These are phyloP conservation scores for Entosphenus tridentatus DNA, from an alignment of 2,113 vertebrate species.

Conservation along the genomic window DNA sequence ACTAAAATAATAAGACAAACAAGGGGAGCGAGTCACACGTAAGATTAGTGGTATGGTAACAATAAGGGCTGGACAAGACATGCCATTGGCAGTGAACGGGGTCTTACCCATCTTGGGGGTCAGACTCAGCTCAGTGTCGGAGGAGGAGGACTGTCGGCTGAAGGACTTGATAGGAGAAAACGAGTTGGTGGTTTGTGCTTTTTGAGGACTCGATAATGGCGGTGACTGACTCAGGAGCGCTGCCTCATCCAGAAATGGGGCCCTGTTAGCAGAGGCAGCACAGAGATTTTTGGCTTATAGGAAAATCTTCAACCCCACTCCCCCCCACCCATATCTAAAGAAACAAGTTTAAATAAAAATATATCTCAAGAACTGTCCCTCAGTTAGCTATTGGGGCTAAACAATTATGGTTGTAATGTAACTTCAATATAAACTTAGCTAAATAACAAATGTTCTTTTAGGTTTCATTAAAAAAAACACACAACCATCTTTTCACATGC, in stretches of 20 bases:
- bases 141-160: conserved; percentile 99
- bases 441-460: no score
- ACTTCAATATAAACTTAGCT: no score
- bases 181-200: conserved; percentile 94
- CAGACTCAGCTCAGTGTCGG: conserved; percentile 99
- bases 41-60: no score
- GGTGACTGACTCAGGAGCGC: conserved; percentile 68
- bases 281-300: conserved; percentile 13
- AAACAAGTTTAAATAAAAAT: no score
- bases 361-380: no score
- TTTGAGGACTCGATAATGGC: conserved; percentile 97
- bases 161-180: conserved; percentile 99
- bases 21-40: conserved; percentile 19
- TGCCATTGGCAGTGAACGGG: conserved; percentile 11
- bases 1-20: conserved; percentile 17
- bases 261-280: conserved; percentile 94
- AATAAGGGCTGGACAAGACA: no score
- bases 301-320: no score
- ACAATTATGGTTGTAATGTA: no score
- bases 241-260: conserved; percentile 91
- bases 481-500: no score
- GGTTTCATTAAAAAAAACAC: no score
- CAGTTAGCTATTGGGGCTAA: no score
- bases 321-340: no score
- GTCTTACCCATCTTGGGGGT: conserved; percentile 99